Percentiles rank a stretch among this genome's conserved stretches.
phyloP scores from a whole-genome alignment of 1,140 invertebrate genomes.

The Pygmarrhopalites habei region DNA sequence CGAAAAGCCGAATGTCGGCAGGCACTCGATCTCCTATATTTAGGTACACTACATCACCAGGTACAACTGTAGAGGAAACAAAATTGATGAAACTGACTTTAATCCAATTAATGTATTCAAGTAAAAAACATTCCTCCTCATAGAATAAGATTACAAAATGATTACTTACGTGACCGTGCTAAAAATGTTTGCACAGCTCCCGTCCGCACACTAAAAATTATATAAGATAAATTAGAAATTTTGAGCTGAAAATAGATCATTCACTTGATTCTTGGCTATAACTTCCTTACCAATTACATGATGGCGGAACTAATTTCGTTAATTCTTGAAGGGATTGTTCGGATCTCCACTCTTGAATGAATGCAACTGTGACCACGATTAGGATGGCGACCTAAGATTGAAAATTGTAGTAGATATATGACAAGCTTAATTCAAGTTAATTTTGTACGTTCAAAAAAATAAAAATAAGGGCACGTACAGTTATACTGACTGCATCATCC shows the following conservation, averaged over 20 bases:
- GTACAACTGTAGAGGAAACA: too few species aligned
- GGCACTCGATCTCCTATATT: constrained; percentile 86
- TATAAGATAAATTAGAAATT: background rate
- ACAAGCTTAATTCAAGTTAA: too few species aligned
- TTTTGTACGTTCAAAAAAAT: too few species aligned
- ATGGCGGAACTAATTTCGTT: constrained; percentile 93
- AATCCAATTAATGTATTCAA: too few species aligned
- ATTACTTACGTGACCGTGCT: constrained; percentile 80
- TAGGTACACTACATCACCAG: constrained; percentile 92
- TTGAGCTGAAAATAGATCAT: background rate
- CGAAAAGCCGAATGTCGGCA: constrained; percentile 87
- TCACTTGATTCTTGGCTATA: too few species aligned
- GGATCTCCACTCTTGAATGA: constrained; percentile 98
- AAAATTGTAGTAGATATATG: too few species aligned
- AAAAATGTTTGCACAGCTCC: constrained; percentile 82
- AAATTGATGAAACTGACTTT: too few species aligned
- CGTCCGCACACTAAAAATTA: constrained; percentile 65
- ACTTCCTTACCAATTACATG: constrained; percentile 65
- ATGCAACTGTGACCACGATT: constrained; percentile 98
- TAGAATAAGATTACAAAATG: too few species aligned
- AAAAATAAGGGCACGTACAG: too few species aligned
- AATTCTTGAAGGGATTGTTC: constrained; percentile 98
- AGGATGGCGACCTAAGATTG: too few species aligned
- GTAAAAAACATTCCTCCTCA: too few species aligned
- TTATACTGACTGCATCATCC: constrained; percentile 98